Conservation (phyloP, 1,140 invertebrate genomes). For the Bombus sylvicola region DNA sequence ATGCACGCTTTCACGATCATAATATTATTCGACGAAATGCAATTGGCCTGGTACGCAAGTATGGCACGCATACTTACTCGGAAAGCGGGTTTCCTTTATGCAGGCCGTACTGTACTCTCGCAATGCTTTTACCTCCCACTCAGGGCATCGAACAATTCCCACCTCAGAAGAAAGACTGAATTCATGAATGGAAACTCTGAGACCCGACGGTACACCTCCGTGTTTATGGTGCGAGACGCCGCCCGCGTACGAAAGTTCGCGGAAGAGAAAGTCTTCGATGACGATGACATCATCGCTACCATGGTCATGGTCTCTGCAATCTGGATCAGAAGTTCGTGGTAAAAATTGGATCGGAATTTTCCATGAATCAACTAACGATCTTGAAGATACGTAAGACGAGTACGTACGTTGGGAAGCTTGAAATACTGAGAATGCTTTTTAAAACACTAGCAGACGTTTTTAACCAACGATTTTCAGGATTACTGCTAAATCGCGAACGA, state of each 20-base stretch:
- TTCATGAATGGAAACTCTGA: constrained; percentile 65
- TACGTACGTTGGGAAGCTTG: background rate
- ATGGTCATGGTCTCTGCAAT: constrained; percentile 71
- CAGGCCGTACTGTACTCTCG: constrained; percentile 34
- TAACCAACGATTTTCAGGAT: background rate
- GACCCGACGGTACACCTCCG: constrained; percentile 34
- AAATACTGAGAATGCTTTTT: constrained; percentile 15
- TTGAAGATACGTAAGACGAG: background rate
- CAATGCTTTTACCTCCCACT: constrained; percentile 58
- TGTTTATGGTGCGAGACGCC: constrained; percentile 34
- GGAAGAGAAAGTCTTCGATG: constrained; percentile 73
- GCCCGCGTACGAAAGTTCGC: constrained; percentile 67
- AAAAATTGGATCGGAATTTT: constrained; percentile 30
- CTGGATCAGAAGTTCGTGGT: constrained; percentile 55
- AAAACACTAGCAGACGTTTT: background rate
- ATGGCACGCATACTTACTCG: constrained; percentile 1
- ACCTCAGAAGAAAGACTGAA: constrained; percentile 53
- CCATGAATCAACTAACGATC: constrained; percentile 10
- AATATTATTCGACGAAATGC: constrained; percentile 10
- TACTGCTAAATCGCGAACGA: background rate
- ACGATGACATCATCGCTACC: constrained; percentile 68
- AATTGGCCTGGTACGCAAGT: background rate
- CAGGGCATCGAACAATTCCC: constrained; percentile 53
- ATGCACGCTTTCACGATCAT: background rate
- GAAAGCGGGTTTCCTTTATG: constrained; percentile 30